These are phyloP conservation scores for Menidia beryllina DNA, from an alignment of 2,113 vertebrate species.

Conservation along the genomic window DNA sequence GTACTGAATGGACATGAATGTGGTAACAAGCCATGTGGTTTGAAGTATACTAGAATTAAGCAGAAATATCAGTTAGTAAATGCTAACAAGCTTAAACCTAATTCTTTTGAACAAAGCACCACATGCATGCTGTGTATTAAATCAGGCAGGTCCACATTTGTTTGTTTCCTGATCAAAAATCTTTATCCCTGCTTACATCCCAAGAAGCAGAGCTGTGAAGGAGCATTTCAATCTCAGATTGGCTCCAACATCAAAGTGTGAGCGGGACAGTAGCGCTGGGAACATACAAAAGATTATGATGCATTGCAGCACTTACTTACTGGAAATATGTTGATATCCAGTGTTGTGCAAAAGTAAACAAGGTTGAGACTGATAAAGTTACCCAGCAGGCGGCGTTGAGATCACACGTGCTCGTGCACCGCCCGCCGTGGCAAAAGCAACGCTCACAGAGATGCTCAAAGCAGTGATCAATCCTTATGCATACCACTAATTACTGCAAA, in stretches of 20 bases:
- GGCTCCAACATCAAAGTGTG: slow-evolving; percentile 19
- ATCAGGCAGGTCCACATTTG: background rate
- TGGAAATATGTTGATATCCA: background rate
- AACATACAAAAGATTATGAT: slow-evolving; percentile 7
- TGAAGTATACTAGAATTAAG: too few species aligned
- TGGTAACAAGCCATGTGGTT: too few species aligned
- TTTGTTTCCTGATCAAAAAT: background rate
- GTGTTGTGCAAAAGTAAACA: background rate
- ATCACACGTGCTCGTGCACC: too few species aligned
- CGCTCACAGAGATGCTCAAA: background rate
- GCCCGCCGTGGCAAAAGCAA: background rate
- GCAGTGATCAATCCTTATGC: slow-evolving; percentile 8
- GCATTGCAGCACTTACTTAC: background rate
- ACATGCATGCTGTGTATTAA: too few species aligned
- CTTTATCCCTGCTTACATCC: background rate
- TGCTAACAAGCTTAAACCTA: too few species aligned
- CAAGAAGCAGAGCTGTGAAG: background rate
- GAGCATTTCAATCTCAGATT: slow-evolving; percentile 28
- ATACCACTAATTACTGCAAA: background rate
- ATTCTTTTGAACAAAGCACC: too few species aligned
- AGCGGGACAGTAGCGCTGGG: background rate
- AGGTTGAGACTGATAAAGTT: background rate
- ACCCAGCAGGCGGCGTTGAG: background rate
- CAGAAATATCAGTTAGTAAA: too few species aligned
- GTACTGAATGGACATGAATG: too few species aligned